Conservation (phyloP, 2,888 invertebrate species). For the Apamea sordens region DNA sequence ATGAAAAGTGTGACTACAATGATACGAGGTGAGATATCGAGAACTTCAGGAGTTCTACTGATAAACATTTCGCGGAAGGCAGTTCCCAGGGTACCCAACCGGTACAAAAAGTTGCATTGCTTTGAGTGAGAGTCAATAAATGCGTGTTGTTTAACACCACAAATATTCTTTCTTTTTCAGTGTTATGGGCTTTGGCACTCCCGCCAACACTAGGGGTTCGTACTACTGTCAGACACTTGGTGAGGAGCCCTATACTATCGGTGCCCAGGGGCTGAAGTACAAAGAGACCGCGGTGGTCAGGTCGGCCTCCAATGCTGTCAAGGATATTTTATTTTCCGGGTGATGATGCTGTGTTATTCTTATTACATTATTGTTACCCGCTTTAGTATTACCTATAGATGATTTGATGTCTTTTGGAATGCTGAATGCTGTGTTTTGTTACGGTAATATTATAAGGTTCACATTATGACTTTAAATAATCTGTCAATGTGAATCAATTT, state of each 20-base stretch:
- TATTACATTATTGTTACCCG: not conserved
- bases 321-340: not conserved
- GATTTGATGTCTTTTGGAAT: not conserved
- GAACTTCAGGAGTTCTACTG: not conserved
- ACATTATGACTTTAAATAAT: not conserved
- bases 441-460: not conserved
- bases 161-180: not conserved
- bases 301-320: not conserved
- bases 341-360: not conserved
- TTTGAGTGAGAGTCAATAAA: not conserved
- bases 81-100: not conserved
- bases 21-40: slow-evolving; percentile 70
- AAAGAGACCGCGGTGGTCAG: slow-evolving; percentile 19
- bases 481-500: not conserved
- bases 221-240: slow-evolving; percentile 3
- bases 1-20: slow-evolving; percentile 67
- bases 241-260: slow-evolving; percentile 33
- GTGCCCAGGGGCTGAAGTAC: slow-evolving; percentile 69
- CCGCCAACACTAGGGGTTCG: not conserved
- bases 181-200: slow-evolving; percentile 12
- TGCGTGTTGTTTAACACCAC: not conserved
- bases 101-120: not conserved
- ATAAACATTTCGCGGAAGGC: no score
- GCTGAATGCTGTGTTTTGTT: not conserved
- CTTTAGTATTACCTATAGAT: not conserved